These are phyloP conservation scores for Maconellicoccus hirsutus DNA, from an alignment of 1,140 invertebrate species.

Conservation along the genomic window DNA sequence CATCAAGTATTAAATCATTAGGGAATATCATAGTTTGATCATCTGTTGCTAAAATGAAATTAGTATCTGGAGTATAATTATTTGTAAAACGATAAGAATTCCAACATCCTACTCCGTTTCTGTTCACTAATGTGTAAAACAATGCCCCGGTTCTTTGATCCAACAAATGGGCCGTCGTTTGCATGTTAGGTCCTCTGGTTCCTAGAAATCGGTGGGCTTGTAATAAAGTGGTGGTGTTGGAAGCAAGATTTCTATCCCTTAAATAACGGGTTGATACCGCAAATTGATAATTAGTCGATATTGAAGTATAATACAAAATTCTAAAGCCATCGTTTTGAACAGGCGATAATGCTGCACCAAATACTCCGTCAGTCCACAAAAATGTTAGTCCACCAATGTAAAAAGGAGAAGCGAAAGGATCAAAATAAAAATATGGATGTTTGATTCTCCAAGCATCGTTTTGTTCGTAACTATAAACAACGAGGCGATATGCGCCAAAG, in stretches of 20 bases:
- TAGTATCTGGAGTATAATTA: slow-evolving; percentile 22
- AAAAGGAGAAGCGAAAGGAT: slow-evolving; percentile 55
- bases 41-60: slow-evolving; percentile 50
- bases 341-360: slow-evolving; percentile 59
- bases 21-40: slow-evolving; percentile 61
- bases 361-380: slow-evolving; percentile 71
- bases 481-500: slow-evolving; percentile 54
- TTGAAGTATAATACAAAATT: slow-evolving; percentile 59
- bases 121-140: slow-evolving; percentile 62
- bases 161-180: slow-evolving; percentile 24
- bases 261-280: slow-evolving; percentile 59
- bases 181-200: slow-evolving; percentile 18
- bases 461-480: slow-evolving; percentile 58
- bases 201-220: slow-evolving; percentile 1
- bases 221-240: neutral
- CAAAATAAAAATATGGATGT: slow-evolving; percentile 71
- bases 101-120: slow-evolving; percentile 73
- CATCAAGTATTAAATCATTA: slow-evolving; percentile 63
- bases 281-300: slow-evolving; percentile 62
- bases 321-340: slow-evolving; percentile 50
- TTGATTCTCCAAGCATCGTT: slow-evolving; percentile 61
- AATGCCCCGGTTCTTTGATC: slow-evolving; percentile 44
- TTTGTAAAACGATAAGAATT: slow-evolving; percentile 38
- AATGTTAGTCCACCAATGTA: slow-evolving; percentile 64
- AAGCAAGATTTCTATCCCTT: slow-evolving; percentile 36